phyloP scores from a whole-genome alignment of 1,140 invertebrate genomes.

The Epicauta chinensis region DNA sequence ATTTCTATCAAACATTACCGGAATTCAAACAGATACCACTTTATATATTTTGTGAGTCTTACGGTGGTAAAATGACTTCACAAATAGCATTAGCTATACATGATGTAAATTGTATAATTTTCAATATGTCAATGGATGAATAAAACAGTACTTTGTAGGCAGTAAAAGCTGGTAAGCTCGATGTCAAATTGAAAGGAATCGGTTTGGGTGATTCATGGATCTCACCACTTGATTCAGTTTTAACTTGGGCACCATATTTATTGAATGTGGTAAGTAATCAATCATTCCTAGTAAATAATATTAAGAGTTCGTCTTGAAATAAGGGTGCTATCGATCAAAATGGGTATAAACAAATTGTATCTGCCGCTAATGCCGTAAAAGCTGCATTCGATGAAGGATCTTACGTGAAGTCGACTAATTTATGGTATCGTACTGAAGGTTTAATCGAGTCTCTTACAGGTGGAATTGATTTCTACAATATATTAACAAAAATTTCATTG shows the following conservation, averaged over 20 bases:
- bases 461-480: conserved; percentile 75
- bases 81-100: conserved; percentile 58
- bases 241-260: conserved; percentile 73
- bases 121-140: no score
- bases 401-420: conserved; percentile 54
- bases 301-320: conserved; percentile 1
- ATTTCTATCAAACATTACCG: conserved; percentile 54
- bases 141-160: conserved; percentile 46
- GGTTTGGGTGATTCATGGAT: conserved; percentile 83
- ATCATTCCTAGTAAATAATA: not conserved
- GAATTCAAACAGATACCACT: conserved; percentile 62
- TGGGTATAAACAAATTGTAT: conserved; percentile 50
- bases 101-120: conserved; percentile 7
- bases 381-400: conserved; percentile 46
- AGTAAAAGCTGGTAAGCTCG: conserved; percentile 54
- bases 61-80: conserved; percentile 82
- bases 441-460: conserved; percentile 51
- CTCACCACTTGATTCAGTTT: conserved; percentile 71
- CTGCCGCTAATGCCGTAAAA: conserved; percentile 46
- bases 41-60: conserved; percentile 80
- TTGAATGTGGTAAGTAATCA: conserved; percentile 53
- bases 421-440: conserved; percentile 58
- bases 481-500: conserved; percentile 50
- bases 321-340: conserved; percentile 56
- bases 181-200: conserved; percentile 68